Conservation (phyloP, 2,113 vertebrate genomes). For the Baryphthengus martii region DNA sequence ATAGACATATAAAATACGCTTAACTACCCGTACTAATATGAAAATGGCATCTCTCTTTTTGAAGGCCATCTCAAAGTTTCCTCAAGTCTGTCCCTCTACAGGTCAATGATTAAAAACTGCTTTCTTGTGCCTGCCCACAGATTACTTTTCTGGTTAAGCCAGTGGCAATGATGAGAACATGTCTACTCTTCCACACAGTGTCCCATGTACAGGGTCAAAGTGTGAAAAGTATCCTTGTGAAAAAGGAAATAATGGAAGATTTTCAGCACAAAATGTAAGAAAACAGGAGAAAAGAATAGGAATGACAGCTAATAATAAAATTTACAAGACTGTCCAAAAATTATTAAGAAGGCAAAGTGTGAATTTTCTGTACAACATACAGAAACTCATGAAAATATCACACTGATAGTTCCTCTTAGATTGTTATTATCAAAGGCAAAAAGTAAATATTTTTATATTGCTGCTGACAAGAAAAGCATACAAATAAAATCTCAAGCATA, state of each 20-base stretch:
- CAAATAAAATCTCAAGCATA: not conserved
- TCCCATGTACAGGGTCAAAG: rapidly evolving
- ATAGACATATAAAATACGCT: not conserved
- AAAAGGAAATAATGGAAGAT: not conserved
- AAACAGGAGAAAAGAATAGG: not conserved
- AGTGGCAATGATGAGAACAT: rapidly evolving
- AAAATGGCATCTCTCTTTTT: not conserved
- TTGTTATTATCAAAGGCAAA: not conserved
- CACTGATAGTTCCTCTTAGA: not conserved
- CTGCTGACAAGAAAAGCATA: not conserved
- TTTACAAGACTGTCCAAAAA: not conserved
- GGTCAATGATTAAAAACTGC: not conserved
- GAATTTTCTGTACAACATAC: not conserved
- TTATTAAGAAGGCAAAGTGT: not conserved
- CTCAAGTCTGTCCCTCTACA: not conserved
- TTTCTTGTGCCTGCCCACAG: not conserved
- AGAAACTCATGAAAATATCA: not conserved
- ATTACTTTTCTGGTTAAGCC: not conserved
- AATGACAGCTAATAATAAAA: not conserved
- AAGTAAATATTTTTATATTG: not conserved
- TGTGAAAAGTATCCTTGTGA: not conserved
- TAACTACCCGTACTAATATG: not conserved
- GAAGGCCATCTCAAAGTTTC: not conserved
- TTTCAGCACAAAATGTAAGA: not conserved
- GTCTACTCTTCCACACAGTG: not conserved